Conservation (phyloP, 2,113 vertebrate genomes). For the Oplegnathus fasciatus region DNA sequence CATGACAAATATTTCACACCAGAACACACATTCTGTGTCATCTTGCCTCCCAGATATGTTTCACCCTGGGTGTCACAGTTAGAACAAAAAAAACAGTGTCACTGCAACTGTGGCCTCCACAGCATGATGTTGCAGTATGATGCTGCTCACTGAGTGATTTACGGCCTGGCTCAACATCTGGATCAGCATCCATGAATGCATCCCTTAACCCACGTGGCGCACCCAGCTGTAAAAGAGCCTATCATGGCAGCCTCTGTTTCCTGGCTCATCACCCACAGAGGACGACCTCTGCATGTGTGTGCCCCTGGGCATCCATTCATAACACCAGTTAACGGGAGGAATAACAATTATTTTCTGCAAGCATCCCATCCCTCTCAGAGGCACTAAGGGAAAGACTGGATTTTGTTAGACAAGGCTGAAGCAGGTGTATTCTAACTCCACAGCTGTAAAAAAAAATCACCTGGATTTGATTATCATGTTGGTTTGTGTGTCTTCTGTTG, state of each 20-base stretch:
- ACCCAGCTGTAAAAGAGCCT: constrained; percentile 42
- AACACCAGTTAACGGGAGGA: constrained; percentile 53
- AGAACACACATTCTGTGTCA: background rate
- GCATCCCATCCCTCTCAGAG: constrained; percentile 5
- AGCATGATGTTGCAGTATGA: background rate
- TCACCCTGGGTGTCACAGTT: background rate
- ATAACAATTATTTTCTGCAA: constrained; percentile 56
- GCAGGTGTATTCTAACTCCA: constrained; percentile 57
- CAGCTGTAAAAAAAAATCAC: background rate
- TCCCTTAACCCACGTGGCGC: constrained; percentile 39
- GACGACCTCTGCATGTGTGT: constrained; percentile 38
- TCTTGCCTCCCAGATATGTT: background rate
- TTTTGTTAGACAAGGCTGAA: background rate
- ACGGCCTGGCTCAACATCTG: constrained; percentile 50
- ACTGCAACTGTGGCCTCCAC: background rate
- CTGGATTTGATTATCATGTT: constrained; percentile 1
- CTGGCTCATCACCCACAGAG: constrained; percentile 34
- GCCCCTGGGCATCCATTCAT: constrained; percentile 60
- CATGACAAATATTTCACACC: background rate
- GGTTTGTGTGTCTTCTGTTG: background rate
- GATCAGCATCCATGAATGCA: constrained; percentile 29
- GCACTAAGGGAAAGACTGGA: background rate
- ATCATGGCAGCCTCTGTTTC: constrained; percentile 31
- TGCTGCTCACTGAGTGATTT: constrained; percentile 10
- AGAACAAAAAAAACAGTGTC: background rate